A percentile compares a stretch with the other conserved stretches of the same genome.
These are phyloP conservation scores for Thalassarche chlororhynchos DNA, from an alignment of 2,113 vertebrate species.

Conservation along the genomic window DNA sequence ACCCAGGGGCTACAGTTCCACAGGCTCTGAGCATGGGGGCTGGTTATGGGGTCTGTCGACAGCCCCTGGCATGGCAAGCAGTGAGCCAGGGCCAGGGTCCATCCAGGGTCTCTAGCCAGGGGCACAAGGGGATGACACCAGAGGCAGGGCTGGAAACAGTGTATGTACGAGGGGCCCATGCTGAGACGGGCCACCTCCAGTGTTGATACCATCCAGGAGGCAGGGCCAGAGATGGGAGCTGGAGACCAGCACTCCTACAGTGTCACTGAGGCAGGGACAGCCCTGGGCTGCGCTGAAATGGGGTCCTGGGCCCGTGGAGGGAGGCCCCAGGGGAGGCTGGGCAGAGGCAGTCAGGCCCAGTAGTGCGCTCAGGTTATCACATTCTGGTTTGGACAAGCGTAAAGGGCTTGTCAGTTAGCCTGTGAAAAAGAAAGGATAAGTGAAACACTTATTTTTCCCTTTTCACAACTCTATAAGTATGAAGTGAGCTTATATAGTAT, in stretches of 20 bases:
- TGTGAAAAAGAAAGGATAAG: neutral
- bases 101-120: no score
- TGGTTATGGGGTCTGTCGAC: neutral
- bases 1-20: neutral
- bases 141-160: neutral
- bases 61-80: rapidly evolving
- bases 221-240: neutral
- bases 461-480: neutral
- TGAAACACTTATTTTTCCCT: neutral
- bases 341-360: neutral
- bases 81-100: neutral
- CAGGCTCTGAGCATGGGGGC: neutral
- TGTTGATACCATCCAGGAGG: neutral
- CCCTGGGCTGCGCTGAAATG: neutral
- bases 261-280: neutral
- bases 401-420: neutral
- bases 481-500: neutral
- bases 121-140: neutral
- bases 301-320: rapidly evolving
- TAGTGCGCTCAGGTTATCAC: neutral
- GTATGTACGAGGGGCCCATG: rapidly evolving
- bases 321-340: neutral
- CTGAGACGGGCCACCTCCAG: rapidly evolving
- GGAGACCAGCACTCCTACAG: neutral
- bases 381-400: neutral